Conservation (phyloP, 2,888 invertebrate genomes). For the Lasioglossum zephyrum region DNA sequence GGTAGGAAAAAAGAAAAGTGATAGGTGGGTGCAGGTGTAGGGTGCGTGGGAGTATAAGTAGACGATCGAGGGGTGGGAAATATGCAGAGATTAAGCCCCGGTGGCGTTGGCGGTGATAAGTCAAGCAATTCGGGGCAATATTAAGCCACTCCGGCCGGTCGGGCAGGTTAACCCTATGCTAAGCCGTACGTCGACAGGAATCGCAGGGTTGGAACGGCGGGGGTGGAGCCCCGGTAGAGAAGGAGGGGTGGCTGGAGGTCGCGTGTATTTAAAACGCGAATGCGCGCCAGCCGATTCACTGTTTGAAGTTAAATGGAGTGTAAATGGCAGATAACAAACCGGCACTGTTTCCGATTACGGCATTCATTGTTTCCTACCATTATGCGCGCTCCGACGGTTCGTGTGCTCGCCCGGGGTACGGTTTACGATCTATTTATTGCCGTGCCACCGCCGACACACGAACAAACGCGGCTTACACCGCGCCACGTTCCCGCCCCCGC, state of each 20-base stretch:
- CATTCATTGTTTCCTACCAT: constrained; percentile 85
- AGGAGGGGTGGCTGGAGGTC: constrained; percentile 70
- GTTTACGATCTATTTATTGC: constrained; percentile 84
- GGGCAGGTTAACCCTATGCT: constrained; percentile 80
- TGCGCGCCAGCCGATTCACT: constrained; percentile 82
- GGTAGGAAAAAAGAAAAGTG: not conserved
- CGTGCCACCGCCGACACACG: constrained; percentile 59
- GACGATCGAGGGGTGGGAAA: constrained; percentile 26
- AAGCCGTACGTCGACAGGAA: constrained; percentile 59
- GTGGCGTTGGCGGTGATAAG: constrained; percentile 69
- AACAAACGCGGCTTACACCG: constrained; percentile 63
- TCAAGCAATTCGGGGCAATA: constrained; percentile 76
- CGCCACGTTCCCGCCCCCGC: constrained; percentile 36
- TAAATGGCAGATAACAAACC: constrained; percentile 85
- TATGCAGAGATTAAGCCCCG: constrained; percentile 43
- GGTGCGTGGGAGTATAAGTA: not conserved
- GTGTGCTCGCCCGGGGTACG: constrained; percentile 81
- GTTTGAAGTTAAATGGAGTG: constrained; percentile 85
- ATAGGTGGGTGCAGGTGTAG: not conserved
- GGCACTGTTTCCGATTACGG: constrained; percentile 84
- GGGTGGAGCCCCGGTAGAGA: constrained; percentile 40
- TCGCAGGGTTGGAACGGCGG: constrained; percentile 18
- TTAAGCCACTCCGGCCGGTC: constrained; percentile 73
- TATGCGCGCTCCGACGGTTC: constrained; percentile 84
- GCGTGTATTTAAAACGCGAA: constrained; percentile 83